Evolutionary conservation across 2,797 vertebrate genomes (phyloP), one percentile per base, ranked within the genome.

Genomic region (Chaetodon trifasciatus): DNA sequence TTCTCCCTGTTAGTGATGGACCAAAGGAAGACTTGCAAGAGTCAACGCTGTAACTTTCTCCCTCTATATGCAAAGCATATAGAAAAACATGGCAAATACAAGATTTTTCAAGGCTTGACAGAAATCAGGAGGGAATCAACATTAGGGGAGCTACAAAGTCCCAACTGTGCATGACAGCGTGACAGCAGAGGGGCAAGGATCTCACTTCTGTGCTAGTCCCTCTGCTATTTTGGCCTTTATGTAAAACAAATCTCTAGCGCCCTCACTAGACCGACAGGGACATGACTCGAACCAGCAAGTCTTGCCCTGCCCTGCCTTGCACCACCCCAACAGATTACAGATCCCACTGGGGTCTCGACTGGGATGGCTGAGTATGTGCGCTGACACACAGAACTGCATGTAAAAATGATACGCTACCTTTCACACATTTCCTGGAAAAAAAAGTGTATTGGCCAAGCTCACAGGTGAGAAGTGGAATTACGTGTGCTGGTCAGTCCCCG

Each of bases 241-340:
- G 61, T 76, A 71, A 89, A 91, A 88, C 81, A 70, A 79, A 83
- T 86, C 90, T 92, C 80, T 86, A 88, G 89, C 80, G 82, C 92
- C 92, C 88, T 70, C 92, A 75, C 75, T 69, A 76, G 89, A 89
- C 82, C 67, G 72, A 63, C 63, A 81, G 75, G 79, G 77, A 84
- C 68, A 82, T 39, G 81, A 86, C 95, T 95, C 64, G 86, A 92
- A 89, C 95, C 95, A 77, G 95, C 93, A 32, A 96, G 93, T 73
- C 76, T 28, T 17, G 13, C 83, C 82, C 87, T 83, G 85, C 72
- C 76, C 80, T 71, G 86, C 86, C 84, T 67, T 49, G 57, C 58
- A 60, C 66, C 82, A 70, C 72, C 85, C 79, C 32, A 21, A 73
- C 76, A 81, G 76, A 85, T 84, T 32, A 74, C 39, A 73, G 76